These are phyloP conservation scores for Pimephales promelas DNA, from an alignment of 2,113 vertebrate species.

Conservation along the genomic window DNA sequence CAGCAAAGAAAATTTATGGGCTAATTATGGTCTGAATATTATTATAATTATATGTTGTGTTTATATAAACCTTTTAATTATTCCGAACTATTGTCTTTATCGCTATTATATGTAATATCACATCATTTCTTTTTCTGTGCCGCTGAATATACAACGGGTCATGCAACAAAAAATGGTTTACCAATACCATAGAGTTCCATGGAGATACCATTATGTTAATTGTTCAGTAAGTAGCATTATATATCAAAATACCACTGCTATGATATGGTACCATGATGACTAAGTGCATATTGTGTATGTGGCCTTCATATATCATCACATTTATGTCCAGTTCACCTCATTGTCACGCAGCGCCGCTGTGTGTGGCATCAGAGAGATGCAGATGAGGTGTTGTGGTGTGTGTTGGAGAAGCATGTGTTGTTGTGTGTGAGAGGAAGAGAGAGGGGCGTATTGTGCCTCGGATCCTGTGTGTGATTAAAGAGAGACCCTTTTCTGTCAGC, in stretches of 20 bases:
- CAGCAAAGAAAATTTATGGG: not conserved
- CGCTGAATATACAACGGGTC: no score
- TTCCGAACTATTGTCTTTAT: no score
- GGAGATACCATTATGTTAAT: not conserved
- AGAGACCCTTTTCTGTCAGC: constrained; percentile 35
- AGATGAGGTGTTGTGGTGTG: not conserved
- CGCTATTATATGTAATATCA: no score
- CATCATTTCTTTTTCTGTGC: no score
- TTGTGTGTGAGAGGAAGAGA: not conserved
- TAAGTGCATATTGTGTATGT: not conserved
- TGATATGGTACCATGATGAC: not conserved
- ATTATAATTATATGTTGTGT: no score
- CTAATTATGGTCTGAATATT: not conserved
- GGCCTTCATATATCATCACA: not conserved
- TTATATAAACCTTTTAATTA: no score
- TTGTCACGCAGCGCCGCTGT: constrained; percentile 1
- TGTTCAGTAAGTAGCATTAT: not conserved
- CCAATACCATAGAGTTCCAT: not conserved
- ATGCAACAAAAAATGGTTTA: not conserved
- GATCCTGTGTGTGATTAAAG: constrained; percentile 41
- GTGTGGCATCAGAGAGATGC: constrained; percentile 2
- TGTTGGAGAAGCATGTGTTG: not conserved
- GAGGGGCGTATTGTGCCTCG: not conserved
- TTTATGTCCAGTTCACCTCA: not conserved
- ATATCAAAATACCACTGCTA: not conserved